Evolutionary conservation across 2,888 invertebrate genomes (phyloP).

Genomic region (Cosmorhoe ocellata): DNA sequence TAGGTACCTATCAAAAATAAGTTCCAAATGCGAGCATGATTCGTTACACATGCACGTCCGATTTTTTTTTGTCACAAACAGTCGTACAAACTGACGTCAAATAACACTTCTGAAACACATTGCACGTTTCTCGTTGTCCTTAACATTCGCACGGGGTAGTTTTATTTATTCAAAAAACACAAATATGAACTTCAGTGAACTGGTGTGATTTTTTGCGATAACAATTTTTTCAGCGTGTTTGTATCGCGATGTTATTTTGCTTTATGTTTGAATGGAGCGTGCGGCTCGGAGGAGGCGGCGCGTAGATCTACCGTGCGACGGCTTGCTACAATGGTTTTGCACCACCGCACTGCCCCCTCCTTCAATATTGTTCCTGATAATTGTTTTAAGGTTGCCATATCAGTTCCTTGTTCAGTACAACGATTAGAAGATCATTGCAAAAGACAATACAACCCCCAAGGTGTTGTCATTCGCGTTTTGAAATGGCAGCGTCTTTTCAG

Average conservation of each 20-base stretch:
- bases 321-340: slow-evolving; percentile 52
- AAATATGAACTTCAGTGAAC: not conserved
- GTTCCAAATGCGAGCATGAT: slow-evolving; percentile 54
- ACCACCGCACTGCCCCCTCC: slow-evolving; percentile 57
- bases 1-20: slow-evolving; percentile 43
- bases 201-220: slow-evolving; percentile 9
- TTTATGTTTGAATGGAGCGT: slow-evolving; percentile 42
- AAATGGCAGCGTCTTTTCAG: not conserved
- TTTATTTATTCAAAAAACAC: not conserved
- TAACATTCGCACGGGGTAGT: slow-evolving; percentile 52
- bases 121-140: slow-evolving; percentile 63
- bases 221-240: slow-evolving; percentile 7
- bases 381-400: slow-evolving; percentile 50
- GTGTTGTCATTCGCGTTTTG: not conserved
- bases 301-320: slow-evolving; percentile 48
- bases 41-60: slow-evolving; percentile 29
- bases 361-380: slow-evolving; percentile 56
- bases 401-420: slow-evolving; percentile 44
- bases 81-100: slow-evolving; percentile 54
- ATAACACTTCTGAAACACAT: slow-evolving; percentile 66
- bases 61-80: slow-evolving; percentile 50
- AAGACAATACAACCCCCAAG: slow-evolving; percentile 11
- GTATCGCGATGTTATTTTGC: slow-evolving; percentile 16
- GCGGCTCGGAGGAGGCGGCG: slow-evolving; percentile 47
- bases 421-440: slow-evolving; percentile 36